Percentiles rank a stretch among this genome's conserved stretches.
Conservation (phyloP, 2,888 invertebrate species). For the Ischnus inquisitorius region DNA sequence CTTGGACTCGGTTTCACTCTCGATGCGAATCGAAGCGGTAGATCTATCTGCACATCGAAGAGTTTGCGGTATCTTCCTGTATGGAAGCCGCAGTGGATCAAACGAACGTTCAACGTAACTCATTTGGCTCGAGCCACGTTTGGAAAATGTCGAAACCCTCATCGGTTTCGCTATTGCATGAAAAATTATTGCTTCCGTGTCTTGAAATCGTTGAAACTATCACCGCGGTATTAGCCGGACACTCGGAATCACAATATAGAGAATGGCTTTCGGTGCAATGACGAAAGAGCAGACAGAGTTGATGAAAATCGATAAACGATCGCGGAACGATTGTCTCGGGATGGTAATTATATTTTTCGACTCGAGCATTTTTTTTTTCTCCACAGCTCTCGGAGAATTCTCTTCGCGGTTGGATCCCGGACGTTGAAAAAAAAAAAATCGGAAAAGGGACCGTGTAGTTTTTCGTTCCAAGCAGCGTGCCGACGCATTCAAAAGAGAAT, state of each 20-base stretch:
- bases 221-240: neutral
- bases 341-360: no score
- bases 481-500: conserved; percentile 26
- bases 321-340: no score
- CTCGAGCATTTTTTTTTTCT: no score
- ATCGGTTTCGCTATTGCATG: neutral
- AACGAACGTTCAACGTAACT: conserved; percentile 19
- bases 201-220: no score
- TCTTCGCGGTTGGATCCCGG: neutral
- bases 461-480: neutral
- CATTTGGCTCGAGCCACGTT: conserved; percentile 31
- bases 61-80: conserved; percentile 8
- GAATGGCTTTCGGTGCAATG: neutral
- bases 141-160: conserved; percentile 27
- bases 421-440: conserved; percentile 47
- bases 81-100: neutral
- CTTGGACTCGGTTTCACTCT: neutral
- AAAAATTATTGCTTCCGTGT: conserved; percentile 41
- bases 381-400: no score
- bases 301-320: no score
- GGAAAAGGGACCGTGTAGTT: neutral
- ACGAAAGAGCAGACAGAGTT: neutral
- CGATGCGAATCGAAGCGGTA: neutral
- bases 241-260: neutral
- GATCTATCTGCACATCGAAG: neutral